Evolutionary conservation across 1,140 invertebrate genomes (phyloP), one percentile per base, ranked within the genome.

Genomic region (Zaprionus capensis): DNA sequence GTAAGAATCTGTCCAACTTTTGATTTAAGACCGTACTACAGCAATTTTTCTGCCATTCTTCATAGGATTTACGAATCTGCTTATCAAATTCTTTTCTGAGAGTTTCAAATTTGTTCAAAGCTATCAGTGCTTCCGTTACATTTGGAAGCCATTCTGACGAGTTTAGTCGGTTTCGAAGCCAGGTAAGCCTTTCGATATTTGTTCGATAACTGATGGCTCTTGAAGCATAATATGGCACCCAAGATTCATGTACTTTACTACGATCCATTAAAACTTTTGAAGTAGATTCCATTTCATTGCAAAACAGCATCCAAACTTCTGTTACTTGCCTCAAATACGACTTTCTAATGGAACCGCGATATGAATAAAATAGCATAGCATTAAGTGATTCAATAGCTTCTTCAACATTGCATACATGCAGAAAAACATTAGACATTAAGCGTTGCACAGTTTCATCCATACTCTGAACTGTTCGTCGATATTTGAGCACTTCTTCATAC

Each of bases 401-500:
- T 78, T 96, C 95, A 0, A 97, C 92, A 80, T 96, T 96, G 31
- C 95, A 95, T 12, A 96, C 93, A 14, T 94, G 93, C 78, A 95
- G 94, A 83, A 97, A 96, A 2, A 95, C 94, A 3, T 94, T 93
- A 38, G 94, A 94, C 38, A 96, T 94, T 14, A 97, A 92, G 81
- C 96, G 96, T 91, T 96, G 95, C 66, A 96, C 94, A 41, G 93
- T 93, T 67, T 94, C 94, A 92, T 97, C 96, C 31, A 96, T 94
- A 74, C 95, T 94, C 84, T 95, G 95, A 58, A 96, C 94, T 62
- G 94, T 94, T 9, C 93, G 92, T 14, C 95, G 94, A 83, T 96
- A 96, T 84, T 94, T 94, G 55, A 96, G 94, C 81, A 97, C 96
- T 82, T 96, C 95, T 79, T 97, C 95, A 91, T 96, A 95, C 88